A percentile compares a stretch with the other conserved stretches of the same genome.
Evolutionary conservation across 64 coral and sea anemone genomes (phyloP).

Genomic region (Dendronephthya gigantea): DNA sequence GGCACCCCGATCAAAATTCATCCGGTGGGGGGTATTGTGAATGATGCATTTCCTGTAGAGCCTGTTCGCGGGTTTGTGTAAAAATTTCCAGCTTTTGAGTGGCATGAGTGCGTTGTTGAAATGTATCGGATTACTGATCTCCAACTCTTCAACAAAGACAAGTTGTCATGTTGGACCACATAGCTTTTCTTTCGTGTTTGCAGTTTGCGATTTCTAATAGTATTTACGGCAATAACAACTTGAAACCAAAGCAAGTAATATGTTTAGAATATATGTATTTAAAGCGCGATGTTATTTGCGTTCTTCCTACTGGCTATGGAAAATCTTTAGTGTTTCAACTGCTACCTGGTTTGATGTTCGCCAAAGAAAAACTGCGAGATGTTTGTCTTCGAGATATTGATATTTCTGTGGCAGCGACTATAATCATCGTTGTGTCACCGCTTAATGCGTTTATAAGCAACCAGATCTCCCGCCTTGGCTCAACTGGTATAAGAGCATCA

Average conservation of each 20-base stretch:
- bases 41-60: background rate
- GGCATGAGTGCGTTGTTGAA: background rate
- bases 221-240: background rate
- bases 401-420: background rate
- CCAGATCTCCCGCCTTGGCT: background rate
- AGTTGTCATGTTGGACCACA: background rate
- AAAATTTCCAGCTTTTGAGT: background rate
- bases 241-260: background rate
- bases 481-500: background rate
- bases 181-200: background rate
- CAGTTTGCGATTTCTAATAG: background rate
- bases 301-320: background rate
- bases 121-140: too few species aligned
- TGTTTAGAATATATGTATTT: background rate
- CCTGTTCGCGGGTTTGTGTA: background rate
- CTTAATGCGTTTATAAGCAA: background rate
- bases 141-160: background rate
- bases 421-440: background rate
- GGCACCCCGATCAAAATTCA: background rate
- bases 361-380: background rate
- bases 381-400: background rate
- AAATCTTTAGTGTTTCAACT: background rate
- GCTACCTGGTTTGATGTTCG: background rate
- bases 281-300: background rate
- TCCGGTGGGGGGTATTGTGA: background rate